Evolutionary conservation across 2,888 invertebrate genomes (phyloP), one percentile per base, ranked within the genome.

Genomic region (Hololepta plana): DNA sequence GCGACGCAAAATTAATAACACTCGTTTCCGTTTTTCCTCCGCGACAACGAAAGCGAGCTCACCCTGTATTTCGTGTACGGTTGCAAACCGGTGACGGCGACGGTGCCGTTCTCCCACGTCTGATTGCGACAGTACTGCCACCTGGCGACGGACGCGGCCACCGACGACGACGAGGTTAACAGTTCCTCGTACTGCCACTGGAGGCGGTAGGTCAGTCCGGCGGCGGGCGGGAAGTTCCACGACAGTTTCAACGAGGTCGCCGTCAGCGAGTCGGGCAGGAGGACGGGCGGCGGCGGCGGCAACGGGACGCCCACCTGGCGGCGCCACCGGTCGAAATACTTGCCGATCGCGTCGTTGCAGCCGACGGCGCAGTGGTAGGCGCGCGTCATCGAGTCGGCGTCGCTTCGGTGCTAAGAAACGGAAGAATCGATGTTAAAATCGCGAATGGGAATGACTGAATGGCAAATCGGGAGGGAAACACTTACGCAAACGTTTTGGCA

Each of bases 21-120:
- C n/a, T 17, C 17, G n/a, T n/a, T 17, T 8, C n/a, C 7, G 7
- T 8, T 17, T 7, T 7, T 7, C n/a, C n/a, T n/a, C n/a, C n/a
- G n/a, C n/a, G n/a, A n/a, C 21, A 23, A 15, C 13, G 21, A 6
- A 27, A 19, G 11, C 13, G 11, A 11, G 47, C 63, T 59, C 58
- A 90, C 90, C 62, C 77, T 69, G 49, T 91, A 91, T 47, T 80
- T 82, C 1, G 87, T 81, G 47, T 82, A 90, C 0, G 91, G 88
- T 37, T 77, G 71, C 24, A 91, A 59, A 38, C 76, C 71, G 36
- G 76, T 72, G 5, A 90, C 72, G 13, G 67, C 64, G 38, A 77
- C 77, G 20, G 70, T 67, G 31, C 58, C 59, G 26, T 51, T 41
- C 26, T 53, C 42, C 63, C 75, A 73, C 24, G 69, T 70, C 40